These are phyloP conservation scores for Omphaloscelis lunosa DNA, from an alignment of 2,888 invertebrate species.

Conservation along the genomic window DNA sequence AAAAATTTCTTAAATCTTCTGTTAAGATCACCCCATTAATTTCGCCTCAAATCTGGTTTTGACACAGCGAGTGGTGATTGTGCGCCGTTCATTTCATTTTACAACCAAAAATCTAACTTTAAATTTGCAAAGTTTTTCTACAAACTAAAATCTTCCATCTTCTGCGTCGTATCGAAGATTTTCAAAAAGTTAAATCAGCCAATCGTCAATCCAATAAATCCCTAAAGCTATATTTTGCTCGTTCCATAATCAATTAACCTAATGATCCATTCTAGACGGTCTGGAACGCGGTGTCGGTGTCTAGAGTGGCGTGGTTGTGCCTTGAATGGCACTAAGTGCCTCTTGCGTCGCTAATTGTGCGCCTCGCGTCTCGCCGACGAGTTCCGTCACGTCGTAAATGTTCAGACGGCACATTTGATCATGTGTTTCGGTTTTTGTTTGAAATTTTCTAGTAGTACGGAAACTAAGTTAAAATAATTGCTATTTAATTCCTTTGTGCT, in stretches of 20 bases:
- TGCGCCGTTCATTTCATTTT: not conserved
- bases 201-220: not conserved
- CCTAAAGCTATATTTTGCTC: slow-evolving; percentile 13
- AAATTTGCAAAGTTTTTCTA: not conserved
- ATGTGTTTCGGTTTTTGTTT: slow-evolving; percentile 15
- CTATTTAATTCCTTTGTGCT: not conserved
- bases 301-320: slow-evolving; percentile 70
- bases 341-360: slow-evolving; percentile 81
- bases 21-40: not conserved
- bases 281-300: slow-evolving; percentile 51
- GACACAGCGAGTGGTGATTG: not conserved
- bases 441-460: not conserved
- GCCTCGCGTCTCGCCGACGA: slow-evolving; percentile 58
- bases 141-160: not conserved
- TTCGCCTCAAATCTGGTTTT: not conserved
- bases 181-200: not conserved
- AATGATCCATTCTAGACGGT: slow-evolving; percentile 53
- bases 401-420: slow-evolving; percentile 35
- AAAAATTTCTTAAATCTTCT: not conserved
- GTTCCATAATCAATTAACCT: slow-evolving; percentile 48
- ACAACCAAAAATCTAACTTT: not conserved
- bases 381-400: slow-evolving; percentile 55
- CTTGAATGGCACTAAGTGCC: slow-evolving; percentile 79
- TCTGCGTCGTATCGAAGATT: not conserved
- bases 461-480: not conserved